Conservation (phyloP, 1,140 invertebrate genomes). For the Apis mellifera region DNA sequence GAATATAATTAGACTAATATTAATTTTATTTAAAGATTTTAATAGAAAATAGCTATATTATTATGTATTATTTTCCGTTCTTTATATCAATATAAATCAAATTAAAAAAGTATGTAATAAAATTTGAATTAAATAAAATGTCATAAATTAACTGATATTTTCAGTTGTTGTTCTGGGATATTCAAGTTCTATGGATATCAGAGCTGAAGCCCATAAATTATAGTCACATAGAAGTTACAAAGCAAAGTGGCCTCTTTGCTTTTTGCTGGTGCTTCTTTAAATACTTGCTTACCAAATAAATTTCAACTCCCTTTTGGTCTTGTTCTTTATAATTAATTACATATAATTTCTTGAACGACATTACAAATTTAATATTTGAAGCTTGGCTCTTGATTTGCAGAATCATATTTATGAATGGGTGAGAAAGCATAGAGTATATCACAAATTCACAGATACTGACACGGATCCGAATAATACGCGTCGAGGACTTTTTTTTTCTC, state of each 20-base stretch:
- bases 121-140: too few relatives aligned
- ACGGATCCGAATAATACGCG: slow-evolving; percentile 94
- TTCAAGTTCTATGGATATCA: slow-evolving; percentile 89
- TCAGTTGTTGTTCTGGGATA: slow-evolving; percentile 72
- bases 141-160: slow-evolving; percentile 33
- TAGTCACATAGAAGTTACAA: slow-evolving; percentile 95
- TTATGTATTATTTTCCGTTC: too few relatives aligned
- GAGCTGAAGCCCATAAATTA: slow-evolving; percentile 93
- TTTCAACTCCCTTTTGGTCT: slow-evolving; percentile 31
- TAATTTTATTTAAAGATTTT: too few relatives aligned
- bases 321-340: too few relatives aligned
- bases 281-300: slow-evolving; percentile 90
- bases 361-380: neutral
- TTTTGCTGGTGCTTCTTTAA: slow-evolving; percentile 88
- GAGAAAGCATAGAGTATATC: slow-evolving; percentile 95
- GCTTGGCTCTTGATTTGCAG: slow-evolving; percentile 58
- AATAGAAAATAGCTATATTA: too few relatives aligned
- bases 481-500: slow-evolving; percentile 95
- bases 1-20: too few relatives aligned
- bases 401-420: slow-evolving; percentile 90
- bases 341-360: neutral
- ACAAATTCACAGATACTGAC: slow-evolving; percentile 95
- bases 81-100: too few relatives aligned
- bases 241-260: slow-evolving; percentile 89
- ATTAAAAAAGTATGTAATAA: too few relatives aligned